Conservation (phyloP, 2,797 vertebrate species). For the Hypotaenidia philippensis region DNA sequence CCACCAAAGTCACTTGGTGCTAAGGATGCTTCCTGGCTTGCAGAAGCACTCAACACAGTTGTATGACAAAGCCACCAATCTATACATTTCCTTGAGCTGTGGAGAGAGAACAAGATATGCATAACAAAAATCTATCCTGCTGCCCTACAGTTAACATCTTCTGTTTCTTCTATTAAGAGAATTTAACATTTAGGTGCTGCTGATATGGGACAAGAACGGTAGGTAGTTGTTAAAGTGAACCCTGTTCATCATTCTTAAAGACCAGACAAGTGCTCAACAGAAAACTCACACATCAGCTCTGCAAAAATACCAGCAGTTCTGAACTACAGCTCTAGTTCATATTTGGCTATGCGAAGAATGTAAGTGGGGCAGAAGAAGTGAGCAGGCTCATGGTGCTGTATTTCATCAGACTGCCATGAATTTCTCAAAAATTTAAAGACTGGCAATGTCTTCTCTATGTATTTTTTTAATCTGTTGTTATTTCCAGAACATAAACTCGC, state of each 20-base stretch:
- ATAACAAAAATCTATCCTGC: not conserved
- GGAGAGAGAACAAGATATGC: not conserved
- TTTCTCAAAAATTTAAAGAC: not conserved
- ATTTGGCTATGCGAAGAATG: constrained; percentile 26
- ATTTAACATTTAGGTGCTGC: not conserved
- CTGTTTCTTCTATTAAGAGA: not conserved
- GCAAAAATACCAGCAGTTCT: not conserved
- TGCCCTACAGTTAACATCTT: not conserved
- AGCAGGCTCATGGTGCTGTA: not conserved
- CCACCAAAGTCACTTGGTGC: not conserved
- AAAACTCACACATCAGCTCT: not conserved
- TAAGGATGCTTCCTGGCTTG: not conserved
- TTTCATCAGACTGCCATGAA: not conserved
- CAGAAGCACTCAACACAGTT: not conserved
- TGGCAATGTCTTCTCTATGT: not conserved
- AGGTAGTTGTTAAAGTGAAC: not conserved
- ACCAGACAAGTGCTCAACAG: not conserved
- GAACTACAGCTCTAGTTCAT: not conserved
- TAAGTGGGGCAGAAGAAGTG: not conserved
- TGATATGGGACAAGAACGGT: not conserved
- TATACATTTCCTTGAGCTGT: not conserved
- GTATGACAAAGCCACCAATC: not conserved
- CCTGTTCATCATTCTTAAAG: not conserved
- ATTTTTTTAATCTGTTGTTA: not conserved
- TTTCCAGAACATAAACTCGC: not conserved